Base-by-base conservation (phyloP, 2,888 invertebrate genomes). In the Pandemis cinnamomeana region DNA sequence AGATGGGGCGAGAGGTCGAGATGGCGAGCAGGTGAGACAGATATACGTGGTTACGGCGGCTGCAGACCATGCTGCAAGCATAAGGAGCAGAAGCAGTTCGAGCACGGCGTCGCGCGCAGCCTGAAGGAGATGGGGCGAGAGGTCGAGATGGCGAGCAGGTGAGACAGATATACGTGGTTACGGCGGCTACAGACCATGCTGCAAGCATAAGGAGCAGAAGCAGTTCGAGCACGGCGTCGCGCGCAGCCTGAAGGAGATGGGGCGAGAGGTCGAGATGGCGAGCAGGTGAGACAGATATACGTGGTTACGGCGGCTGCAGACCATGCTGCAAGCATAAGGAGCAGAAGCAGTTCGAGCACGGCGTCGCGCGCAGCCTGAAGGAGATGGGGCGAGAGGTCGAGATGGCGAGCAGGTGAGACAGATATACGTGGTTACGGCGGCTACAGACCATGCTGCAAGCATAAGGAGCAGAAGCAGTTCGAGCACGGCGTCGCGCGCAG, bases 171-270 rank as follows among this genome's bases (percentile, higher is more conserved):
- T 46, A 11, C 27, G 27, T 58, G 36, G 51, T 20, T n/a, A 51
- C 11, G 1, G 51, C 2, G 6, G 15, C 20, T 58, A 58, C 5
- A n/a, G 5, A 95, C 96, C 48, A 95, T 99, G 80, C 82, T 98
- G 41, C 93, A 96, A 96, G 80, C 98, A 99, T 87, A 95, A 96
- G 69, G 95, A 96, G 71, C 99, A 99, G 90, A 97, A 98, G 86
- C 95, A 95, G 15, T 97, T 96, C 77, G 96, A 97, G 83, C 92
- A 92, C 20, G 94, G 93, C 68, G 95, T 97, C 0, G 95, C 96
- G 0, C 92, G 93, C 63, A 95, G 95, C 11, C 94, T 98, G 60
- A 91, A 95, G 79, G 92, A 96, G 53, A 95, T 96, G 85, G 97
- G 97, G 0, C 95, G 98, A 68, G 96, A 98, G 82, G 97, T 98